Percentiles rank a stretch among this genome's conserved stretches.
Conservation (phyloP, 2,797 vertebrate species). For the Triplophysa bombifrons region DNA sequence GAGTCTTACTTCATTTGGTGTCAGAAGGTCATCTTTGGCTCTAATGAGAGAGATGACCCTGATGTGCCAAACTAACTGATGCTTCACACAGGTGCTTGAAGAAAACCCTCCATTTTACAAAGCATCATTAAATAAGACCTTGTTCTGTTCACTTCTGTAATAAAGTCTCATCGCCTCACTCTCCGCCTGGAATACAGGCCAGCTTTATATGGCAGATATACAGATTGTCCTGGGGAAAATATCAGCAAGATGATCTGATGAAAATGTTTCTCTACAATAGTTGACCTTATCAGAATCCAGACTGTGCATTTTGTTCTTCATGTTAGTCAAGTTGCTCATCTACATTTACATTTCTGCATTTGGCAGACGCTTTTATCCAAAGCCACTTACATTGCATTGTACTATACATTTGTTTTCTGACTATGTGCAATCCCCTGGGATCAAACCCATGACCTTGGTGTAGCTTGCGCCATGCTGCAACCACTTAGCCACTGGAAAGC, state of each 20-base stretch:
- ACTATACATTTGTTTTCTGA: too few relatives aligned
- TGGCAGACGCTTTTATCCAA: too few relatives aligned
- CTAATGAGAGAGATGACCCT: conserved; percentile 54
- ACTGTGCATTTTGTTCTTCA: neutral
- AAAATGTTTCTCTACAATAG: neutral
- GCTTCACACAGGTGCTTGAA: conserved; percentile 50
- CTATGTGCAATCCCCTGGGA: too few relatives aligned
- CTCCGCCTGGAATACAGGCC: neutral
- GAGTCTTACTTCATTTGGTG: conserved; percentile 46
- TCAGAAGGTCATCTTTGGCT: conserved; percentile 48
- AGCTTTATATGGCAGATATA: conserved; percentile 2
- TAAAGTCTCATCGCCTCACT: conserved; percentile 36
- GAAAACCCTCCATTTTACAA: conserved; percentile 54
- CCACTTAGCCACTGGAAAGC: too few relatives aligned
- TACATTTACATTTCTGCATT: neutral
- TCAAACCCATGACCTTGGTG: too few relatives aligned
- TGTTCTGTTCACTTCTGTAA: conserved; percentile 53
- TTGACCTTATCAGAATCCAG: neutral
- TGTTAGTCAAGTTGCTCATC: neutral
- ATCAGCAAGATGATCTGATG: neutral
- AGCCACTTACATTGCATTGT: too few relatives aligned
- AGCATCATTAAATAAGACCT: conserved; percentile 63
- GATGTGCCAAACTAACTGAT: conserved; percentile 55
- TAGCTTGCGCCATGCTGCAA: too few relatives aligned
- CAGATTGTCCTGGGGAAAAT: neutral